phyloP scores from a whole-genome alignment of 2,797 vertebrate species.

The Psittacula echo region DNA sequence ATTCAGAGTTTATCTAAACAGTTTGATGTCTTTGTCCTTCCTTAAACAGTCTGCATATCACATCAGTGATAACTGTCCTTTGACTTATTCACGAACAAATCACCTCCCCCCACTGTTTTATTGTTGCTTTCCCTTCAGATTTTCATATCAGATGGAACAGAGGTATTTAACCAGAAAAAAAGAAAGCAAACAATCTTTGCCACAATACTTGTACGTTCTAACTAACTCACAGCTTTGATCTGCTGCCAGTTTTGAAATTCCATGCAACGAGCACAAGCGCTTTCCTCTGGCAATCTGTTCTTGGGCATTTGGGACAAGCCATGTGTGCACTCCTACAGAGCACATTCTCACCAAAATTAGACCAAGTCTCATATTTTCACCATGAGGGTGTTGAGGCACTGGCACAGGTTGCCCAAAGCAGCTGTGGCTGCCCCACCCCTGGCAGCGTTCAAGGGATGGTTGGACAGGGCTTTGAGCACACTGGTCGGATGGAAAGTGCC shows the following conservation, averaged over 20 bases:
- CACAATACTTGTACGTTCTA: rapidly evolving
- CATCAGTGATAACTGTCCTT: background rate
- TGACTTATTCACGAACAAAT: background rate
- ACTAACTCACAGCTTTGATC: background rate
- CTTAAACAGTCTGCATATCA: background rate
- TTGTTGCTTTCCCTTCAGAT: background rate
- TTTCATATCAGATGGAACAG: background rate
- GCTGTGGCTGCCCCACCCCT: background rate
- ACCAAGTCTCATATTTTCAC: rapidly evolving
- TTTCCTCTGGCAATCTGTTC: background rate
- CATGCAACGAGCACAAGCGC: rapidly evolving
- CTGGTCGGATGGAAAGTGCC: background rate
- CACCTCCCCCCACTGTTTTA: background rate
- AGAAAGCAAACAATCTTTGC: background rate
- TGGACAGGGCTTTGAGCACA: background rate
- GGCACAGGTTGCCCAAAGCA: background rate
- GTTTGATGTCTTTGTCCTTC: constrained; percentile 47
- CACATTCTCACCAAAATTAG: background rate
- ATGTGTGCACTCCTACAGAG: rapidly evolving
- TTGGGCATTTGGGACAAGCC: background rate
- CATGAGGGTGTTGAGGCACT: background rate
- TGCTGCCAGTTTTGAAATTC: background rate
- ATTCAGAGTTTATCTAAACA: constrained; percentile 53
- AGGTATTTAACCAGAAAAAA: background rate
- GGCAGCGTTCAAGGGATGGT: background rate